phyloP scores from a whole-genome alignment of 2,797 vertebrate genomes.

The Notolabrus celidotus region DNA sequence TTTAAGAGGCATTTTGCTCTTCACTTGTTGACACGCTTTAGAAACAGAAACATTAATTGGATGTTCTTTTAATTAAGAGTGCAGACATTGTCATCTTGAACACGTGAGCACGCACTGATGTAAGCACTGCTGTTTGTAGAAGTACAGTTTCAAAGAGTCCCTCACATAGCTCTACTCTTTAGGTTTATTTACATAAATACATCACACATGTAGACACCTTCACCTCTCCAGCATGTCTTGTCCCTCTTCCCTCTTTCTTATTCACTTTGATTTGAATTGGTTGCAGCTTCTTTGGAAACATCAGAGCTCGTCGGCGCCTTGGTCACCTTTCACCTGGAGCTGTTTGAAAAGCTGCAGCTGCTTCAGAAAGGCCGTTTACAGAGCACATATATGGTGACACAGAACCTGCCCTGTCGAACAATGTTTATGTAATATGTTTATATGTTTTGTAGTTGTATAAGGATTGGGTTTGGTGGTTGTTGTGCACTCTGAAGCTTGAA shows the following conservation, averaged over 20 bases:
- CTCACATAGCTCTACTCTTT: neutral
- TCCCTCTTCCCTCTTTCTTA: neutral
- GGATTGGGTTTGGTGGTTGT: constrained; percentile 21
- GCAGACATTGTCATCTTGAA: too few relatives aligned
- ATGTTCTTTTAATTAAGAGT: too few relatives aligned
- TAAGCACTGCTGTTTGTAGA: neutral
- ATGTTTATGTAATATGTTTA: constrained; percentile 14
- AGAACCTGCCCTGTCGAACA: neutral
- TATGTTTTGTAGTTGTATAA: constrained; percentile 7
- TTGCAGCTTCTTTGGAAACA: constrained; percentile 25
- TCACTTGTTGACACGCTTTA: too few relatives aligned
- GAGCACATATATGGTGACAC: constrained; percentile 6
- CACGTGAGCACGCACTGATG: too few relatives aligned
- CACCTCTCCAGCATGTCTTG: neutral
- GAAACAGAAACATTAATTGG: too few relatives aligned
- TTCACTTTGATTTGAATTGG: constrained; percentile 18
- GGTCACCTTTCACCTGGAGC: constrained; percentile 20
- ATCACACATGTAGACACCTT: neutral
- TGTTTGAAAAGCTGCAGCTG: constrained; percentile 18
- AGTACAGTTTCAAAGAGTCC: neutral
- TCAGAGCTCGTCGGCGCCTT: neutral
- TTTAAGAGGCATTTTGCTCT: too few relatives aligned
- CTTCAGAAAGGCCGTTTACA: constrained; percentile 37
- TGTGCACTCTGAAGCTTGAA: constrained; percentile 20
- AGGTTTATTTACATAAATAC: neutral